Base-by-base conservation (phyloP, 2,113 vertebrate genomes). In the Cichladusa arquata region DNA sequence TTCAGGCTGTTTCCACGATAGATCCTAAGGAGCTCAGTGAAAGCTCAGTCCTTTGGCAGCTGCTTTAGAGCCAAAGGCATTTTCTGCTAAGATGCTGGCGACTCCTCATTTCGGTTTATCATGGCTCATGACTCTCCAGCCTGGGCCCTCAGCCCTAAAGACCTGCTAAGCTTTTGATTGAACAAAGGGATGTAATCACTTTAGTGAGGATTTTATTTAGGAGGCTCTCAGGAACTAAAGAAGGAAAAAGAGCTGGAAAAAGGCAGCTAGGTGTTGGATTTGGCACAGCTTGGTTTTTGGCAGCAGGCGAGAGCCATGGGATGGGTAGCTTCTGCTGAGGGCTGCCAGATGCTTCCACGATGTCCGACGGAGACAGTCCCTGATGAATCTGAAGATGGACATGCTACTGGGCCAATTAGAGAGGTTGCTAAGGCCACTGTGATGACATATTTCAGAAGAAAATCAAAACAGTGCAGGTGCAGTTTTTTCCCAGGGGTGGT, bases 51-150 rank as follows among this genome's bases (percentile, higher is more conserved):
- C 7, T 77, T 66, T 51, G 36, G 19, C n/a, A 79, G 19, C 31
- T 73, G 48, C 36, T 62, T 73, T 40, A 29, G 8, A 45, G 17
- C 7, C 0, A 0, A 10, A 34, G 25, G 8, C 5, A 12, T 22
- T 66, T 85, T 85, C 47, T 40, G 28, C 28, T 72, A 42, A 57
- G 19, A 22, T 42, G 22, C 25, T 81, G 29, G 17, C 51, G 42
- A 22, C 16, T 66, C 13, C 8, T 67, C 31, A 22, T 47, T 66
- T 47, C 17, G 10, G 47, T 81, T 45, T 42, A 11, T 56, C 26
- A 36, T 31, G 19, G 19, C 7, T 72, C 34, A 12, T 12, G 26
- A 40, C 53, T 47, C 17, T 42, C 60, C 48, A 57, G 22, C 11
- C n/a, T 4, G 1, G 22, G 23, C 19, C 28, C 19, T 84, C 23